Conservation (phyloP, 1,140 invertebrate genomes). For the Tribolium madens region DNA sequence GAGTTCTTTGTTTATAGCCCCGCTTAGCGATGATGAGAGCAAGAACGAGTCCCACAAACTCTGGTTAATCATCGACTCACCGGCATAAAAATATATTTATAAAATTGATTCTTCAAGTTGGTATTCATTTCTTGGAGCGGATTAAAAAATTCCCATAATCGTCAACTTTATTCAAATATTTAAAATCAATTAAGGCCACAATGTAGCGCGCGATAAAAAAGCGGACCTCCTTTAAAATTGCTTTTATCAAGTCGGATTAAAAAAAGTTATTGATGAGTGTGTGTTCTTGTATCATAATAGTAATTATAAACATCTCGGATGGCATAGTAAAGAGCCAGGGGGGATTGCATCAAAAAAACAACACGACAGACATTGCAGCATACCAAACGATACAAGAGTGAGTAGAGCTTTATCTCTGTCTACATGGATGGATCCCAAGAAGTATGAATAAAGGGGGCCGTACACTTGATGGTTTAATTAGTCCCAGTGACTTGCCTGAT, state of each 20-base stretch:
- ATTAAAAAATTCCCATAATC: slow-evolving; percentile 4
- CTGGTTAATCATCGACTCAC: slow-evolving; percentile 26
- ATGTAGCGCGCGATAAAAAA: not conserved
- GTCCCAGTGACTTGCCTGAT: slow-evolving; percentile 34
- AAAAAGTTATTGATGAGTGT: slow-evolving; percentile 54
- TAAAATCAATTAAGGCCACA: slow-evolving; percentile 24
- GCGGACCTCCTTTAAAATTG: slow-evolving; percentile 19
- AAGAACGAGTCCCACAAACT: slow-evolving; percentile 35
- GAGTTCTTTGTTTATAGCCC: slow-evolving; percentile 37
- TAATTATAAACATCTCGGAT: slow-evolving; percentile 54
- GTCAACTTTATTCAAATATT: slow-evolving; percentile 27
- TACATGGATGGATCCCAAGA: slow-evolving; percentile 14
- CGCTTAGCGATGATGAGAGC: slow-evolving; percentile 31
- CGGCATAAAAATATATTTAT: slow-evolving; percentile 22
- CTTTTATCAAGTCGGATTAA: slow-evolving; percentile 42
- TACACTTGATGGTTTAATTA: slow-evolving; percentile 44
- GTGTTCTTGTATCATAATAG: slow-evolving; percentile 49
- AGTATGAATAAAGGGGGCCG: slow-evolving; percentile 40
- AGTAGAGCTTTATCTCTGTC: slow-evolving; percentile 28
- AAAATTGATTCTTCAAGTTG: not conserved
- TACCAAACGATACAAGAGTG: slow-evolving; percentile 37
- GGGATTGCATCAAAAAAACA: slow-evolving; percentile 19
- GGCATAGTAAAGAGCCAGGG: slow-evolving; percentile 19
- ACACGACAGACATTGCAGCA: slow-evolving; percentile 40
- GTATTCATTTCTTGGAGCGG: not conserved